Percentiles rank a stretch among this genome's conserved stretches.
Evolutionary conservation across 2,797 vertebrate genomes (phyloP).

Genomic region (Gallirallus australis): DNA sequence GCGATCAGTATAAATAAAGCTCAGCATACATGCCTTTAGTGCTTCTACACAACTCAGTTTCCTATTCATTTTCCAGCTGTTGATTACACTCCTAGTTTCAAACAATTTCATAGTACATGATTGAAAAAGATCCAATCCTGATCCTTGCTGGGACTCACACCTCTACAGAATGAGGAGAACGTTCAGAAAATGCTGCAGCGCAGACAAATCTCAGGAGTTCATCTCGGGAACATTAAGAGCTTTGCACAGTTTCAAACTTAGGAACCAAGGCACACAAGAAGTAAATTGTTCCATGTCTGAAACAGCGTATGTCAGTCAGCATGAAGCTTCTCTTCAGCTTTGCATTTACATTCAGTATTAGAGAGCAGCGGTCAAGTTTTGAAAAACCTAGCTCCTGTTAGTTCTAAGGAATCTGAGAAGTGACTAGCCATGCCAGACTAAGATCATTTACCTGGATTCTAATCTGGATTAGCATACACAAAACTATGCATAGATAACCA

Average conservation of each 20-base stretch:
- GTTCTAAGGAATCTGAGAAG: slow-evolving; percentile 17
- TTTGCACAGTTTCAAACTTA: background rate
- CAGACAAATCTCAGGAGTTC: background rate
- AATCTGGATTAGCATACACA: slow-evolving; percentile 19
- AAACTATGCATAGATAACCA: slow-evolving; percentile 6
- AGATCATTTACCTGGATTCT: background rate
- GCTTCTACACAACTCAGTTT: background rate
- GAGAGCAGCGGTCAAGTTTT: slow-evolving; percentile 22
- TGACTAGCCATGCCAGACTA: slow-evolving; percentile 27
- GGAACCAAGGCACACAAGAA: slow-evolving; percentile 26
- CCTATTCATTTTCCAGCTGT: background rate
- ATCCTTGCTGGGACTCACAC: background rate
- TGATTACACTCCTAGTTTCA: background rate
- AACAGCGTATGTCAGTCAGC: slow-evolving; percentile 33
- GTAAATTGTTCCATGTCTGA: background rate
- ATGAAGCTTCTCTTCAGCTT: background rate
- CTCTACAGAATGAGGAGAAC: background rate
- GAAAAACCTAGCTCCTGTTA: slow-evolving; percentile 25
- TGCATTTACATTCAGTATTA: slow-evolving; percentile 5
- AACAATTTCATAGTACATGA: background rate
- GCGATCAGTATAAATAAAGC: background rate
- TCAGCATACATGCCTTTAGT: background rate
- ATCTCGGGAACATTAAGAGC: background rate
- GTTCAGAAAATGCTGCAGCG: background rate
- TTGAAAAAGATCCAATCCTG: background rate